Conservation (phyloP, 2,888 invertebrate genomes). For the Brachyopa scutellaris region DNA sequence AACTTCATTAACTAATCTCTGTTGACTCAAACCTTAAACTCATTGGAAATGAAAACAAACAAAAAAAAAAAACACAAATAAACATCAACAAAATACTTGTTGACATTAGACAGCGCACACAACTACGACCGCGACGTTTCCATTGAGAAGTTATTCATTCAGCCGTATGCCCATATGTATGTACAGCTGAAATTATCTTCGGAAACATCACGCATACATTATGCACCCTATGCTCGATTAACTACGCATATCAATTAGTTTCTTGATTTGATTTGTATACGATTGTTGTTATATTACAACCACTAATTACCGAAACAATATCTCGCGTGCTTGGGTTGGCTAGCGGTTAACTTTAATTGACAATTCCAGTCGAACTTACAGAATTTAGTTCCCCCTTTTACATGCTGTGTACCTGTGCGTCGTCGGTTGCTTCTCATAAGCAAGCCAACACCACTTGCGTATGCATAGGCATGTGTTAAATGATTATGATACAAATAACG, state of each 20-base stretch:
- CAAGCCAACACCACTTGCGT: conserved; percentile 14
- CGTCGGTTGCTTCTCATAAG: background rate
- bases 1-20: too few relatives aligned
- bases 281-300: conserved; percentile 52
- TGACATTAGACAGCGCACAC: conserved; percentile 5
- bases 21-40: too few relatives aligned
- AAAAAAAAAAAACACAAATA: background rate
- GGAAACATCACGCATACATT: conserved; percentile 15
- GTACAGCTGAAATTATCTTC: background rate
- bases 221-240: conserved; percentile 3
- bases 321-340: background rate
- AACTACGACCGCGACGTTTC: background rate
- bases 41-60: background rate
- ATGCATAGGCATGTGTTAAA: conserved; percentile 39
- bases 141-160: conserved; percentile 6
- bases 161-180: too few relatives aligned
- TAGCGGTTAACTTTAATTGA: conserved; percentile 31
- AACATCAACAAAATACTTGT: background rate
- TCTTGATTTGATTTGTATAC: conserved; percentile 32
- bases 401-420: background rate
- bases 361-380: conserved; percentile 1
- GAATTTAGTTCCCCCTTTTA: conserved; percentile 1
- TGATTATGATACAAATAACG: conserved; percentile 38
- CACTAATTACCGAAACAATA: conserved; percentile 36
- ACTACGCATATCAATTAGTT: conserved; percentile 34